A percentile compares a stretch with the other conserved stretches of the same genome.
These are phyloP conservation scores for Neoaliturus tenellus DNA, from an alignment of 2,888 invertebrate species.

Conservation along the genomic window DNA sequence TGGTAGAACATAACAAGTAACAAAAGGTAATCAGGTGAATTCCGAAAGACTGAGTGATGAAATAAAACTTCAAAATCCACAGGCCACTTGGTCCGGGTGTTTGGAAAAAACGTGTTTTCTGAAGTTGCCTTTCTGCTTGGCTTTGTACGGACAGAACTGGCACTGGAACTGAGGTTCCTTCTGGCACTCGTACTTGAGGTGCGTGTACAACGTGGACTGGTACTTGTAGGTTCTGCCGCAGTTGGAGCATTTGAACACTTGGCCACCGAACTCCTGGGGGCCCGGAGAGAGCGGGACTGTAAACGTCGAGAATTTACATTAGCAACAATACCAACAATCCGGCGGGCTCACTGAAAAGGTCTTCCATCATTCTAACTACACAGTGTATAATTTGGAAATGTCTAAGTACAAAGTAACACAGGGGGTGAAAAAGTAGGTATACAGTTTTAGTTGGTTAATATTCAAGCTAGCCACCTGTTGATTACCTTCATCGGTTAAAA, in stretches of 20 bases:
- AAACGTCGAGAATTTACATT: background rate
- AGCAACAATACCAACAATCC: background rate
- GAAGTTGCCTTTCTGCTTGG: slow-evolving; percentile 58
- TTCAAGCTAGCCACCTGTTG: too few relatives aligned
- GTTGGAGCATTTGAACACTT: background rate
- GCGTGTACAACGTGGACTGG: slow-evolving; percentile 64
- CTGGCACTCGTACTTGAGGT: slow-evolving; percentile 70
- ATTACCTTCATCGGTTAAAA: too few relatives aligned
- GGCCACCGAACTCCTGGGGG: background rate
- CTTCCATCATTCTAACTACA: too few relatives aligned
- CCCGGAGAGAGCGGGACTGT: background rate
- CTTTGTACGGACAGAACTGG: slow-evolving; percentile 60
- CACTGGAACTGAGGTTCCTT: slow-evolving; percentile 69
- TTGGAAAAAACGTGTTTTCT: slow-evolving; percentile 47
- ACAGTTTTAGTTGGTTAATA: too few relatives aligned
- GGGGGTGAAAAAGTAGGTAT: too few relatives aligned
- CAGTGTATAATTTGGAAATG: too few relatives aligned
- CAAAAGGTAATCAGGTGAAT: too few relatives aligned
- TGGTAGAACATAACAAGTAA: too few relatives aligned
- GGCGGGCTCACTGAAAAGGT: too few relatives aligned
- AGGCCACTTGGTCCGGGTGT: background rate
- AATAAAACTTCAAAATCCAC: background rate
- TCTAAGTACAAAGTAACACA: too few relatives aligned
- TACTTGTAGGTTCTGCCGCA: slow-evolving; percentile 69
- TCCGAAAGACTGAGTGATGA: too few relatives aligned